Evolutionary conservation across 2,888 invertebrate genomes (phyloP).

Genomic region (Drosophila borealis): DNA sequence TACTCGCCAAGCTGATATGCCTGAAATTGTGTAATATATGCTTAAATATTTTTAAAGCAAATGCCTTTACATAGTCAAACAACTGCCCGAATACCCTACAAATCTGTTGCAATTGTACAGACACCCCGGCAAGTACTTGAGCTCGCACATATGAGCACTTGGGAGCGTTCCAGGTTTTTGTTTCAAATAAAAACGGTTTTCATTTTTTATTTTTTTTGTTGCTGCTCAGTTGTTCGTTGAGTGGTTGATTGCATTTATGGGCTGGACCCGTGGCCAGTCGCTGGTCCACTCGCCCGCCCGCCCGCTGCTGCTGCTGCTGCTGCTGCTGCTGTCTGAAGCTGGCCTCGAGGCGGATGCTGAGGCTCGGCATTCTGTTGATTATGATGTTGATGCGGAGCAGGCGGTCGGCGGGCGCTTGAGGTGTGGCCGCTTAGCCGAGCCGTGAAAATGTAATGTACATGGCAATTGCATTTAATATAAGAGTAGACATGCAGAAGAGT

Average conservation of each 20-base stretch:
- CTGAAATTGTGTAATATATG: too few relatives aligned
- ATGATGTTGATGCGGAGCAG: constrained; percentile 18
- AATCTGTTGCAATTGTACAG: constrained; percentile 69
- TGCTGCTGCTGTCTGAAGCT: constrained; percentile 15
- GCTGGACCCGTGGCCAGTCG: constrained; percentile 48
- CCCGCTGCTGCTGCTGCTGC: not conserved
- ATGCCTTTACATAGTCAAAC: not conserved
- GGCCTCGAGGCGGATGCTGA: constrained; percentile 54
- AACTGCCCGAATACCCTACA: constrained; percentile 9
- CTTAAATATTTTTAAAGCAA: not conserved
- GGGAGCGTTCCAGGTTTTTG: constrained; percentile 37
- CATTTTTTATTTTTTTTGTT: constrained; percentile 20
- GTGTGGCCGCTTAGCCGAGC: constrained; percentile 75
- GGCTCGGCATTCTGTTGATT: constrained; percentile 21
- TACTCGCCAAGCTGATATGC: too few relatives aligned
- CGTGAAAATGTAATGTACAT: constrained; percentile 75
- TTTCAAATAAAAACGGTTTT: constrained; percentile 41
- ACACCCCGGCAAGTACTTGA: constrained; percentile 51
- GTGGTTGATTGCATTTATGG: constrained; percentile 79
- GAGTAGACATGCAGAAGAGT: constrained; percentile 64
- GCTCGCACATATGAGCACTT: constrained; percentile 40
- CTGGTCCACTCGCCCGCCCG: constrained; percentile 4
- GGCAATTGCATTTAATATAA: constrained; percentile 68
- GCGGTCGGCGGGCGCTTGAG: constrained; percentile 36
- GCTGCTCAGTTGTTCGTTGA: constrained; percentile 50